Base-by-base conservation (phyloP, 2,888 invertebrate genomes). In the Sylvicola cinctus region DNA sequence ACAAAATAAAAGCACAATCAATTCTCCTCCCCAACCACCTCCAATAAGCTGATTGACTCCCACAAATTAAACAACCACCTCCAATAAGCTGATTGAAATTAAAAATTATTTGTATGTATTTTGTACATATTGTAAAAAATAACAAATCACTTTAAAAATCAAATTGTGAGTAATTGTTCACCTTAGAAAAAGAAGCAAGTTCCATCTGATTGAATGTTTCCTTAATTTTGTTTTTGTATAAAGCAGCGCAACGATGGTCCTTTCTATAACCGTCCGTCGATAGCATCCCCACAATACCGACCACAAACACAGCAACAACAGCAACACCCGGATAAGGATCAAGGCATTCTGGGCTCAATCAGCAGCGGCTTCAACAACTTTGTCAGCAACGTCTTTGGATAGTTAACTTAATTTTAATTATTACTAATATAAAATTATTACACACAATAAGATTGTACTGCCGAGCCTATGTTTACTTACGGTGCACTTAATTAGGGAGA, bases 341-440 rank as follows among this genome's bases (percentile, higher is more conserved):
- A 59, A 39, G 75, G 79, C 23, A 68, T 83, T 44, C 68, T 84
- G 48, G 70, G 80, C 14, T 75, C 79, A 28, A 67, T 84, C 45
- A 72, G 74, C 45, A 79, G 66, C 49, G 76, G 83, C 13, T 70
- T 84, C 47, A 80, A 74, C 49, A 80, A 66, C 49, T 61, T 84
- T 44, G 75, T 83, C 42, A 74, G 68, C 40, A 81, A 75, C 50
- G 68, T 80, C 48, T 80, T 83, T 46, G 78, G 78, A 49, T 77
- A 63, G 28, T 8, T 8, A 25, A 8, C 14, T 28, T 13, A n/a
- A 28, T 28, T 6, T 28, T 8, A 4, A 54, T 15, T 13, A 11
- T 28, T 7, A 28, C 10, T 28, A 28, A 28, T 8, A 20, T 20
- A 6, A 20, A 20, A 20, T 20, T 20, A 20, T n/a, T n/a, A n/a